Conservation (phyloP, 2,113 vertebrate genomes). For the Poeciliopsis retropinna region DNA sequence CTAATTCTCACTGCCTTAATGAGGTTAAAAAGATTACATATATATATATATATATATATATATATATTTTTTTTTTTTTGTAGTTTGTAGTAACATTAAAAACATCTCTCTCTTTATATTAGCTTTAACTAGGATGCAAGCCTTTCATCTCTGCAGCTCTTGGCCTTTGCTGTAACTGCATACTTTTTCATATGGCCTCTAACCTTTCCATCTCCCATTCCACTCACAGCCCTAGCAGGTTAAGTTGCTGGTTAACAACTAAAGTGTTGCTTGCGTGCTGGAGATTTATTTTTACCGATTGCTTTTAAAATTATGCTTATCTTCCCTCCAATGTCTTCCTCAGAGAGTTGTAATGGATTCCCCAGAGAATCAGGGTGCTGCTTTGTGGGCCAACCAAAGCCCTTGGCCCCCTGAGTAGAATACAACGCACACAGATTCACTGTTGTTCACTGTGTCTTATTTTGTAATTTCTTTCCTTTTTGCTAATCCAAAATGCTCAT, state of each 20-base stretch:
- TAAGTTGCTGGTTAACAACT: constrained; percentile 80
- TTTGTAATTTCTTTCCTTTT: constrained; percentile 75
- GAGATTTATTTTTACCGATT: constrained; percentile 92
- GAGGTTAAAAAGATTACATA: constrained; percentile 83
- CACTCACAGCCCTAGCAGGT: constrained; percentile 68
- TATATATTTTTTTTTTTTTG: too few species aligned
- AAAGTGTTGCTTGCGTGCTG: constrained; percentile 67
- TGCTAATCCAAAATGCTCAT: constrained; percentile 79
- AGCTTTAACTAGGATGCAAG: background rate
- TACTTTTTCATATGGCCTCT: constrained; percentile 23
- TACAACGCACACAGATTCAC: constrained; percentile 74
- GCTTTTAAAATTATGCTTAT: constrained; percentile 99
- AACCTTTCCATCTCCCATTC: constrained; percentile 59
- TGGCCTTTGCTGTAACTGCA: constrained; percentile 38
- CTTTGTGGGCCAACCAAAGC: constrained; percentile 89
- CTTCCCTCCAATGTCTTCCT: constrained; percentile 88
- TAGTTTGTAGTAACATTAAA: constrained; percentile 84
- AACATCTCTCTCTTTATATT: background rate
- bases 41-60: too few species aligned
- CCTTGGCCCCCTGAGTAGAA: constrained; percentile 83
- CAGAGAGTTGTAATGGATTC: constrained; percentile 91
- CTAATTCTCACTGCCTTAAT: constrained; percentile 89
- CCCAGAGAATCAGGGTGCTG: constrained; percentile 90
- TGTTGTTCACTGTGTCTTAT: constrained; percentile 38
- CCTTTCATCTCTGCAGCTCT: constrained; percentile 17